These are phyloP conservation scores for Damaliscus lunatus DNA, from an alignment of 2,113 vertebrate genomes.

Conservation along the genomic window DNA sequence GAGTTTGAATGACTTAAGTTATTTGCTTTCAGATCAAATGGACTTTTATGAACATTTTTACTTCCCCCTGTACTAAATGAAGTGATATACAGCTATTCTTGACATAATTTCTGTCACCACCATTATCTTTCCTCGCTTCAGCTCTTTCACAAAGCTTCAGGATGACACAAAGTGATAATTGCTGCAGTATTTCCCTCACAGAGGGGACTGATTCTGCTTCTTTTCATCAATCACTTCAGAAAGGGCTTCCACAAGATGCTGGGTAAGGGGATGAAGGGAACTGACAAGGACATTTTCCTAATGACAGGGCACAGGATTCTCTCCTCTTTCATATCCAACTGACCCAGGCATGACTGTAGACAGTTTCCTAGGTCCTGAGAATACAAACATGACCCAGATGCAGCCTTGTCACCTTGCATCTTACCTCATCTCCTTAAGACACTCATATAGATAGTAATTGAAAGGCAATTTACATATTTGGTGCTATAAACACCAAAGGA, in stretches of 20 bases:
- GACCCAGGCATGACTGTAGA: fast-evolving
- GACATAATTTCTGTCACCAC: constrained; percentile 66
- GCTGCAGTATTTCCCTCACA: constrained; percentile 58
- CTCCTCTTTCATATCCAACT: neutral
- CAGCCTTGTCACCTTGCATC: neutral
- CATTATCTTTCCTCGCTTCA: constrained; percentile 65
- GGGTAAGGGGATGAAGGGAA: neutral
- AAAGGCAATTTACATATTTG: neutral
- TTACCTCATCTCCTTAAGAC: neutral
- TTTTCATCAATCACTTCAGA: constrained; percentile 39
- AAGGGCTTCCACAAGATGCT: neutral
- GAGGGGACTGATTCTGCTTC: constrained; percentile 30
- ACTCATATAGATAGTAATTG: neutral
- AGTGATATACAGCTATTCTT: constrained; percentile 62
- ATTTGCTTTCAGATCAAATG: constrained; percentile 75
- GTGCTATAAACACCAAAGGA: neutral
- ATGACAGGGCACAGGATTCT: fast-evolving
- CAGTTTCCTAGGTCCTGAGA: neutral
- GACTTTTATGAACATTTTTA: constrained; percentile 69
- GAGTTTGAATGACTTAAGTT: constrained; percentile 65
- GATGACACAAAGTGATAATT: constrained; percentile 66
- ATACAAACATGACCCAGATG: neutral
- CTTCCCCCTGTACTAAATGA: constrained; percentile 69
- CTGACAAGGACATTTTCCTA: neutral
- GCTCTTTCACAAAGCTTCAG: constrained; percentile 58